Evolutionary conservation across 2,113 vertebrate species (phyloP), one percentile per base, ranked within the genome.

Genomic region (Actinemys pallida): DNA sequence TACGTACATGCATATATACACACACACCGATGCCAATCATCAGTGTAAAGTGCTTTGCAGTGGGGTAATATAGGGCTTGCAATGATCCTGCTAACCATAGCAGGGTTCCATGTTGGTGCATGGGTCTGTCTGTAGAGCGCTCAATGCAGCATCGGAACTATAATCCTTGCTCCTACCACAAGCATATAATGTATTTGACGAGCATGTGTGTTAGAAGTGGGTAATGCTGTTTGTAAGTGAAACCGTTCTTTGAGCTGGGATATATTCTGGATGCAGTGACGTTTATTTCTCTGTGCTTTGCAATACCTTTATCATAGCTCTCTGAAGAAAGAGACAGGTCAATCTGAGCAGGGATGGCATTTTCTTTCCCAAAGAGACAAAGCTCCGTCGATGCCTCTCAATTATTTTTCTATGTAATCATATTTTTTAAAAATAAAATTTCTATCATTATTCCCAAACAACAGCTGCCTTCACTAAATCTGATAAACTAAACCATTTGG

Each of bases 261-360:
- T 8, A 0, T 79, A 5, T 13, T 47, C 52, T 35, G 14, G 45
- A 72, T n/a, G 8, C 0, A 0, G n/a, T 49, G 42, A 27, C 39
- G 62, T 31, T 49, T 49, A n/a, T 81, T 31, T 31, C 42, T 31
- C 22, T 20, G 45, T 82, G 47, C 85, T 94, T 72, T 78, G 53
- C 35, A 84, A n/a, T 57, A 39, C 13, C 95, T 94, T 29, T 59
- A 83, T 69, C 80, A 50, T 93, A 94, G 95, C 42, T 80, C 72
- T 89, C 86, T 89, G 16, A 7, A 84, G 93, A 87, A 27, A 56
- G 29, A 93, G 39, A 42, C 39, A 42, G 39, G 39, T 42, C 39
- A 42, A 42, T 42, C 39, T 42, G 39, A 42, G 39, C 39, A 42
- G 39, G 39, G 39, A 42, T 42, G 39, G 39, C 39, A 42, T 42